These are phyloP conservation scores for Siniperca scherzeri DNA, from an alignment of 2,797 vertebrate genomes.

Conservation along the genomic window DNA sequence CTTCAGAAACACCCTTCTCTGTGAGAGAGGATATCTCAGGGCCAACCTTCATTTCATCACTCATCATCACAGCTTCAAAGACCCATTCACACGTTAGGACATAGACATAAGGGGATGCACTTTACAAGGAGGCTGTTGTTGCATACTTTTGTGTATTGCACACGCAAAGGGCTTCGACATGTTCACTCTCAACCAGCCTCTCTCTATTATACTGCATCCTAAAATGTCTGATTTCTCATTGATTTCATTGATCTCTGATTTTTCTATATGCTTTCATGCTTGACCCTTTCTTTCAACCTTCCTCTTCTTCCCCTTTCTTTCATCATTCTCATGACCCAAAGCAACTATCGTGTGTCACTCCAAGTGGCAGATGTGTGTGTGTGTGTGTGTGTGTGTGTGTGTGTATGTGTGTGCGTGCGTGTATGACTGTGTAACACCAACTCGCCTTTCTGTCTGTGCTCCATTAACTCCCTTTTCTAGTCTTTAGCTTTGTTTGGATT, in stretches of 20 bases:
- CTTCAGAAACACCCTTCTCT: constrained; percentile 55
- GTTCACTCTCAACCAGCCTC: constrained; percentile 6
- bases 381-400: constrained; percentile 20
- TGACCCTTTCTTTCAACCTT: constrained; percentile 29
- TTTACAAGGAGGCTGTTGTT: not conserved
- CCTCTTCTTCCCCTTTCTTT: not conserved
- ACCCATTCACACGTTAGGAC: constrained; percentile 28
- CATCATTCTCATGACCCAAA: constrained; percentile 23
- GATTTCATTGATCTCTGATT: not conserved
- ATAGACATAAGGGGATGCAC: constrained; percentile 14
- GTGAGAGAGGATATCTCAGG: constrained; percentile 47
- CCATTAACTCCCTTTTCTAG: constrained; percentile 76
- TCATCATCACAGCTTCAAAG: constrained; percentile 59
- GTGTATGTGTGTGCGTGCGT: constrained; percentile 31
- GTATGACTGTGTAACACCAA: constrained; percentile 2
- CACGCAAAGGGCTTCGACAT: not conserved
- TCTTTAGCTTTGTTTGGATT: constrained; percentile 83
- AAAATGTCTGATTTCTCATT: constrained; percentile 4
- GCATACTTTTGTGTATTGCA: not conserved
- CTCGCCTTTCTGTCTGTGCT: constrained; percentile 55
- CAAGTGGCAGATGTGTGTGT: constrained; percentile 22
- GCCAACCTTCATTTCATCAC: constrained; percentile 52
- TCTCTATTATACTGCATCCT: not conserved
- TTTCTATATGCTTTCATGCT: constrained; percentile 14
- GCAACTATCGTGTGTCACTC: constrained; percentile 9